Evolutionary conservation across 2,797 vertebrate species (phyloP).

Genomic region (Phalloptychus januarius): DNA sequence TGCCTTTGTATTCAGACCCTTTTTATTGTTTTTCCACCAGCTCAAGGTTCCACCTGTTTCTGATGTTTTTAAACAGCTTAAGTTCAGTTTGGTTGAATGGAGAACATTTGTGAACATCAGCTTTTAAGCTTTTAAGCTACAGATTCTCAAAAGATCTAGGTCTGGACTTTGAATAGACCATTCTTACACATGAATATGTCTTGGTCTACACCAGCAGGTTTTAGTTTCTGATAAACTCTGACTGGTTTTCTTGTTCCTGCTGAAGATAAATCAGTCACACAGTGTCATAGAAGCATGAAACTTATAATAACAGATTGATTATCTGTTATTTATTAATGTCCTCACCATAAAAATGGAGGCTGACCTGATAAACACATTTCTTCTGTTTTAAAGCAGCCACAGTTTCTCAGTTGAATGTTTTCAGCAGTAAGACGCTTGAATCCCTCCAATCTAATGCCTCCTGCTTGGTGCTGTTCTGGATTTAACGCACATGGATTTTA

Average conservation of each 20-base stretch:
- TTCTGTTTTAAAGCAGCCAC: background rate
- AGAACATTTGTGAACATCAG: background rate
- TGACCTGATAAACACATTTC: background rate
- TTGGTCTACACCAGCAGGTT: background rate
- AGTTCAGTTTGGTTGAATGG: background rate
- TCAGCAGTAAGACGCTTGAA: background rate
- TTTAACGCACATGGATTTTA: slow-evolving; percentile 38
- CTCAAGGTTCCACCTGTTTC: background rate
- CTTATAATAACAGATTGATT: too few species aligned
- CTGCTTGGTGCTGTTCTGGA: slow-evolving; percentile 11
- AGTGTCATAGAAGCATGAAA: background rate
- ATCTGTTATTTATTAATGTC: background rate
- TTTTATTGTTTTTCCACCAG: too few species aligned
- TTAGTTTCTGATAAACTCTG: background rate
- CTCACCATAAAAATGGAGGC: background rate
- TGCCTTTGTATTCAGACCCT: background rate
- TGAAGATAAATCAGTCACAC: background rate
- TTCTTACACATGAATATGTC: background rate
- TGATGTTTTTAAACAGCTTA: background rate
- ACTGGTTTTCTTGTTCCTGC: background rate
- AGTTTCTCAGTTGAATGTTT: background rate
- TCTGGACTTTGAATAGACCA: background rate
- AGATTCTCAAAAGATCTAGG: background rate
- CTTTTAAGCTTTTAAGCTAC: background rate
- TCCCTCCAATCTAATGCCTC: slow-evolving; percentile 32